Conservation (phyloP, 2,113 vertebrate species). For the Ornithorhynchus anatinus region DNA sequence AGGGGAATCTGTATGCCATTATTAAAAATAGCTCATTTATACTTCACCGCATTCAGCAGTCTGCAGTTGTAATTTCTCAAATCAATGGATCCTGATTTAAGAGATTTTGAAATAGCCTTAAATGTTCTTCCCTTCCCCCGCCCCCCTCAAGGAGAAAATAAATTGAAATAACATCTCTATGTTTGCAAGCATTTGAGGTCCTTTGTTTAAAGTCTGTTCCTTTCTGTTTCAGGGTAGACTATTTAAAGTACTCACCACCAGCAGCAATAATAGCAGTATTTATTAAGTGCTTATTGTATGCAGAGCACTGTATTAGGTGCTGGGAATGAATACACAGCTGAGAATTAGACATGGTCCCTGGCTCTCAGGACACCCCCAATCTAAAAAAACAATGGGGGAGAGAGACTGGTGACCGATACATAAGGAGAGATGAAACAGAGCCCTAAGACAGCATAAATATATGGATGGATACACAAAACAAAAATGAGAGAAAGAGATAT, state of each 20-base stretch:
- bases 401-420: too few relatives aligned
- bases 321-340: too few relatives aligned
- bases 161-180: neutral
- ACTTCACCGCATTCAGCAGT: constrained; percentile 30
- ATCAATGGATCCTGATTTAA: constrained; percentile 32
- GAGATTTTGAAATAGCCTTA: constrained; percentile 26
- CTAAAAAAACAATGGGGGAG: too few relatives aligned
- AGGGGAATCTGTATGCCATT: constrained; percentile 58
- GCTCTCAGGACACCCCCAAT: too few relatives aligned
- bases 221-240: neutral
- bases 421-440: too few relatives aligned
- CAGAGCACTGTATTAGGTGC: too few relatives aligned
- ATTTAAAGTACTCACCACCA: neutral
- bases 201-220: neutral
- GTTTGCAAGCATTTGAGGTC: constrained; percentile 5
- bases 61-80: constrained; percentile 26
- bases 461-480: too few relatives aligned
- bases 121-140: constrained; percentile 7
- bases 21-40: constrained; percentile 52
- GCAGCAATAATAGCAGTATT: too few relatives aligned
- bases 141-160: constrained; percentile 26
- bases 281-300: too few relatives aligned
- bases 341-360: too few relatives aligned
- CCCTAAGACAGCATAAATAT: too few relatives aligned
- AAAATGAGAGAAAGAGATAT: too few relatives aligned